Conservation (phyloP, 1,140 invertebrate genomes). For the Carcinoscorpius rotundicauda region DNA sequence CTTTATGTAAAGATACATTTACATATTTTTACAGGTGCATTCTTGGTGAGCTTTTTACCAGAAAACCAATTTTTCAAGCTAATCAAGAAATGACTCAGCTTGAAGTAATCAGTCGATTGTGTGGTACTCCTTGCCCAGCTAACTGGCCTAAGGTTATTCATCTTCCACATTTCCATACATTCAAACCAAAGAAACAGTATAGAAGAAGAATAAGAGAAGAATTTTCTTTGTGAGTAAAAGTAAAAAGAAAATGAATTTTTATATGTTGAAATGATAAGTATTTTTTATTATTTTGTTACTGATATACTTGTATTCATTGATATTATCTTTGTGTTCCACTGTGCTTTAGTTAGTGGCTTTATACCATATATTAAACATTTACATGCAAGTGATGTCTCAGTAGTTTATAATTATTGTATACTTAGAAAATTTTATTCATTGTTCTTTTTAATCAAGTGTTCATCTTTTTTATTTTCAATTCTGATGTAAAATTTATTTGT, state of each 20-base stretch:
- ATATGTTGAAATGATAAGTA: too few relatives aligned
- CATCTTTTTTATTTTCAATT: too few relatives aligned
- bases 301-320: constrained; percentile 2
- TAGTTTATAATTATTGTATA: too few relatives aligned
- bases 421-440: too few relatives aligned
- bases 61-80: constrained; percentile 92
- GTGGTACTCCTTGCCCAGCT: constrained; percentile 89
- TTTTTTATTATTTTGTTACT: constrained; percentile 10
- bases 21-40: constrained; percentile 56
- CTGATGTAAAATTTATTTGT: too few relatives aligned
- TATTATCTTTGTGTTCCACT: background rate
- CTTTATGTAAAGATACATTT: too few relatives aligned
- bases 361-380: too few relatives aligned
- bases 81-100: constrained; percentile 87
- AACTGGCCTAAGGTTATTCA: constrained; percentile 96
- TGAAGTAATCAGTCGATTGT: constrained; percentile 86
- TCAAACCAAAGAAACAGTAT: constrained; percentile 85
- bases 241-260: too few relatives aligned
- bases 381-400: too few relatives aligned
- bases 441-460: too few relatives aligned
- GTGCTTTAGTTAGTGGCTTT: too few relatives aligned
- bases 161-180: constrained; percentile 77
- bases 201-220: constrained; percentile 79
- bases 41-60: constrained; percentile 91
- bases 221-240: constrained; percentile 52